A percentile compares a stretch with the other conserved stretches of the same genome.
These are phyloP conservation scores for Paralichthys olivaceus DNA, from an alignment of 2,113 vertebrate genomes.

Conservation along the genomic window DNA sequence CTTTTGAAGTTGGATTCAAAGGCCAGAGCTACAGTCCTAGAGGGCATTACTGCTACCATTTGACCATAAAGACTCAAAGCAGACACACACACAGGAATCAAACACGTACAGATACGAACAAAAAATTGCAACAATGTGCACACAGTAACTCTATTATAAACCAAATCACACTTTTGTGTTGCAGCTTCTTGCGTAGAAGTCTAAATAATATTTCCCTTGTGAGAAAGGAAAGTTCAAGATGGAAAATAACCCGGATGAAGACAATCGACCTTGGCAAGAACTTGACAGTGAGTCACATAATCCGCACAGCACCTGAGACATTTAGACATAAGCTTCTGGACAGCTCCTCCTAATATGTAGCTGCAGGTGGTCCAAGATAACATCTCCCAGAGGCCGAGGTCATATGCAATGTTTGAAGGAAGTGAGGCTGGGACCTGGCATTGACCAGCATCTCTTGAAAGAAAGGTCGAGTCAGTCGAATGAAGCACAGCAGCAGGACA, in stretches of 20 bases:
- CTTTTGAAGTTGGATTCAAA: constrained; percentile 79
- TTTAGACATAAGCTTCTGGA: neutral
- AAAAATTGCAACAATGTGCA: neutral
- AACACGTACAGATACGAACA: constrained; percentile 38
- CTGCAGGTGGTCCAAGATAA: neutral
- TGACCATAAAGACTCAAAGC: constrained; percentile 63
- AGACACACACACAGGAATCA: constrained; percentile 37
- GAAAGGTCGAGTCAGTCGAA: neutral
- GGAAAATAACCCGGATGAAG: neutral
- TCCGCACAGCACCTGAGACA: neutral
- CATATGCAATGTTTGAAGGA: neutral
- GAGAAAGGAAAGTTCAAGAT: neutral
- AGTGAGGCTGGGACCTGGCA: neutral
- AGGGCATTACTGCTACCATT: constrained; percentile 64
- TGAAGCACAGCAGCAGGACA: neutral
- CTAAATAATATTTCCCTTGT: constrained; percentile 21
- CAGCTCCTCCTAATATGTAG: neutral
- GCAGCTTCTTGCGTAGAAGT: constrained; percentile 24
- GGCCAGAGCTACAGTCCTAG: constrained; percentile 48
- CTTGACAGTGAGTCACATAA: neutral
- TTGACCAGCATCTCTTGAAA: neutral
- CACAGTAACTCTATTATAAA: constrained; percentile 25
- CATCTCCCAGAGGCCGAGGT: neutral
- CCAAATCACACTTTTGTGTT: constrained; percentile 13
- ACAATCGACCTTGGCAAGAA: neutral